phyloP scores from a whole-genome alignment of 1,140 invertebrate genomes.

The Drosophila repleta region DNA sequence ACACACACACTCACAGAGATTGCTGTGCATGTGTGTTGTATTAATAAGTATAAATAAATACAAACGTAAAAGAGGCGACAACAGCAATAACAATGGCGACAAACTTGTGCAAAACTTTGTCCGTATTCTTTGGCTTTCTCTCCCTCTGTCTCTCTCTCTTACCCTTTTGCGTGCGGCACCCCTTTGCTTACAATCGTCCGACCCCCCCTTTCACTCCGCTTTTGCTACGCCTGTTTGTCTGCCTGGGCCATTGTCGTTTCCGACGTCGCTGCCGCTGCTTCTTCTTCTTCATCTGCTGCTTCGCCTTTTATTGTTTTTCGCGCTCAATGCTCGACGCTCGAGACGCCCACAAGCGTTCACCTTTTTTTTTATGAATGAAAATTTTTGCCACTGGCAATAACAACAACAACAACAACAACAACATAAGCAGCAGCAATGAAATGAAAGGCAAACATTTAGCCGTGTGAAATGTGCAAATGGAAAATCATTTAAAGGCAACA shows the following conservation, averaged over 20 bases:
- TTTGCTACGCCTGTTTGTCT: conserved; percentile 72
- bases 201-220: conserved; percentile 20
- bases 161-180: neutral
- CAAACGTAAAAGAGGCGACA: conserved; percentile 55
- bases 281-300: conserved; percentile 15
- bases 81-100: conserved; percentile 26
- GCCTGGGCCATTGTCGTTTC: conserved; percentile 45
- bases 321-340: conserved; percentile 51
- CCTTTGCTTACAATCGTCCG: neutral
- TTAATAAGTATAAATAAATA: conserved; percentile 70
- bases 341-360: conserved; percentile 61
- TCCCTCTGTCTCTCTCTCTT: neutral
- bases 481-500: conserved; percentile 72
- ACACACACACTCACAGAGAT: conserved; percentile 37
- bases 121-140: conserved; percentile 11
- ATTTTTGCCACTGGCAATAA: conserved; percentile 55
- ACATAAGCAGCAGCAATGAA: conserved; percentile 28
- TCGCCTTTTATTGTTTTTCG: conserved; percentile 76
- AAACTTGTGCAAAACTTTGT: conserved; percentile 63
- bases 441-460: conserved; percentile 41
- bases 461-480: conserved; percentile 75
- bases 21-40: conserved; percentile 41
- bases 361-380: conserved; percentile 79
- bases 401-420: conserved; percentile 50
- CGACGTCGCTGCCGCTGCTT: conserved; percentile 15